Base-by-base conservation (phyloP, 2,888 invertebrate genomes). In the Lumbricus terrestris region DNA sequence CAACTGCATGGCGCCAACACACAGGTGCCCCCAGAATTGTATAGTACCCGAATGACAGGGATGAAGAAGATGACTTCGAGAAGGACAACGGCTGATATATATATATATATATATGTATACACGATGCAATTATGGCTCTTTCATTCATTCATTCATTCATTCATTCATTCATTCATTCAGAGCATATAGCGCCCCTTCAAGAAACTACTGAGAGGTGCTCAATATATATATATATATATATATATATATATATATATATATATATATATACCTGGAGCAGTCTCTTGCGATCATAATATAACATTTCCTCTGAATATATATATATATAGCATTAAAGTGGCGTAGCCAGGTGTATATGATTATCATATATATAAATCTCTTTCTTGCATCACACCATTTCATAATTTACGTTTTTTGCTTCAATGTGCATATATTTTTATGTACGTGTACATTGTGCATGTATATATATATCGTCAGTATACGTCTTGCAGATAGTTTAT, bases 11-110 rank as follows among this genome's bases (percentile, higher is more conserved):
- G 11, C 23, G 54, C 5, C 2, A 29, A 11, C 54, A 69, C 29
- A 69, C 69, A 69, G 69, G 69, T 69, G 69, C n/a, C 13, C 69
- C n/a, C 11, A n/a, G 47, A 11, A 40, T n/a, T n/a, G n/a, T n/a
- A n/a, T 69, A n/a, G n/a, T 69, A n/a, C 69, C 69, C 69, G n/a
- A n/a, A 69, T 69, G n/a, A n/a, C 69, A 69, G 69, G 69, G 69
- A 69, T 69, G 8, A 69, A 69, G 69, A 69, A 1, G 69, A 69
- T 20, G 47, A 16, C 47, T 47, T 47, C 69, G 69, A 29, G 69
- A 69, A 15, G 29, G 8, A 69, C 13, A 15, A 69, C 29, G 13
- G 69, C 29, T n/a, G n/a, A 69, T 29, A n/a, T 1, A n/a, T 16
- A 69, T 69, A 69, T 69, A n/a, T 29, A 54, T 42, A 42, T 42